Percentiles rank a stretch among this genome's conserved stretches.
These are phyloP conservation scores for Epirrhoe tristata DNA, from an alignment of 2,888 invertebrate species.

Conservation along the genomic window DNA sequence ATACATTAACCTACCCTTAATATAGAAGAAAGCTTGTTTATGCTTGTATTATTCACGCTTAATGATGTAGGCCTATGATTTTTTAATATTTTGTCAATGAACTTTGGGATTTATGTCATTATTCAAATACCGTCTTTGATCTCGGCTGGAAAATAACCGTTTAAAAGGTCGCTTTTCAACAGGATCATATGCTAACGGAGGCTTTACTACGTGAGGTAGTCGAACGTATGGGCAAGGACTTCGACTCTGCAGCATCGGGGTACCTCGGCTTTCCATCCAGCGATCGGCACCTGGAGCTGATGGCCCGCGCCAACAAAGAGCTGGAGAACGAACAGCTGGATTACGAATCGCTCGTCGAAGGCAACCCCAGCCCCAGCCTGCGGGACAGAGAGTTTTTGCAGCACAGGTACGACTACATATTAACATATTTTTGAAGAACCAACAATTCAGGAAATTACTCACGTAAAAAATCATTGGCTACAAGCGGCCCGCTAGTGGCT, in stretches of 20 bases:
- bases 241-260: slow-evolving; percentile 87
- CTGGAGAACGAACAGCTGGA: slow-evolving; percentile 87
- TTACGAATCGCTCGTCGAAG: slow-evolving; percentile 89
- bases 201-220: slow-evolving; percentile 91
- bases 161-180: slow-evolving; percentile 31
- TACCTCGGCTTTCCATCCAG: slow-evolving; percentile 87
- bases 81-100: not conserved
- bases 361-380: slow-evolving; percentile 91
- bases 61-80: not conserved
- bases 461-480: too few species aligned
- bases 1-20: too few species aligned
- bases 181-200: slow-evolving; percentile 89
- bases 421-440: too few species aligned
- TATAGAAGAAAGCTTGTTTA: too few species aligned
- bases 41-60: too few species aligned
- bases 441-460: too few species aligned
- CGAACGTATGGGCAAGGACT: slow-evolving; percentile 91
- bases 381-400: slow-evolving; percentile 95
- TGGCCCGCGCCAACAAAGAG: slow-evolving; percentile 85
- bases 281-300: slow-evolving; percentile 73
- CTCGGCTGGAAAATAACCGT: slow-evolving; percentile 27
- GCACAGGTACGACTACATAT: slow-evolving; percentile 85
- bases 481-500: too few species aligned
- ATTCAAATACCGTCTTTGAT: slow-evolving; percentile 13
- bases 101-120: slow-evolving; percentile 15